These are phyloP conservation scores for Thaleichthys pacificus DNA, from an alignment of 2,797 vertebrate species.

Conservation along the genomic window DNA sequence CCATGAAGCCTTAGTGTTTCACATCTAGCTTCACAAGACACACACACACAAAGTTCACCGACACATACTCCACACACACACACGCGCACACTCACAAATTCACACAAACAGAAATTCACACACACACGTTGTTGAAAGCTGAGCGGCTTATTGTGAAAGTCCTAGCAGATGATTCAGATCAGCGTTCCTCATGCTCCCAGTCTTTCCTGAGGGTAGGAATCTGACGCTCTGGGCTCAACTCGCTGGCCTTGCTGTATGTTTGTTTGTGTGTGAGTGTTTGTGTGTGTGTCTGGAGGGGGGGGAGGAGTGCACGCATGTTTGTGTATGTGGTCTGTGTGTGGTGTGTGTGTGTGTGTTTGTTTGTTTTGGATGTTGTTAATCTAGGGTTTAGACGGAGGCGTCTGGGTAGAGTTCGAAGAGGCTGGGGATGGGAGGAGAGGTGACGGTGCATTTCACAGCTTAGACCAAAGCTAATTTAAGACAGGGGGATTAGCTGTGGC, in stretches of 20 bases:
- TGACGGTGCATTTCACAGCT: neutral
- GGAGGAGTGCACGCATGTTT: neutral
- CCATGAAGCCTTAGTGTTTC: neutral
- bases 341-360: neutral
- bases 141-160: neutral
- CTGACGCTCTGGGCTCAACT: neutral
- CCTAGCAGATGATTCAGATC: constrained; percentile 1
- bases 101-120: neutral
- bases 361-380: no score
- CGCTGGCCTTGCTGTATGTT: neutral
- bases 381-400: neutral
- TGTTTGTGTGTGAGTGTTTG: neutral
- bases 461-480: neutral
- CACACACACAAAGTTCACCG: neutral
- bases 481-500: neutral
- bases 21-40: neutral
- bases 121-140: neutral
- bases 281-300: neutral
- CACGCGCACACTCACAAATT: neutral
- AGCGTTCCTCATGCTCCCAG: neutral
- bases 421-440: neutral
- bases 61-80: neutral
- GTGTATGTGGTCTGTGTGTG: neutral
- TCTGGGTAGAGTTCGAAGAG: neutral
- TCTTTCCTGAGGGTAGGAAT: neutral